Conservation (phyloP, 2,888 invertebrate genomes). For the Apoda limacodes region DNA sequence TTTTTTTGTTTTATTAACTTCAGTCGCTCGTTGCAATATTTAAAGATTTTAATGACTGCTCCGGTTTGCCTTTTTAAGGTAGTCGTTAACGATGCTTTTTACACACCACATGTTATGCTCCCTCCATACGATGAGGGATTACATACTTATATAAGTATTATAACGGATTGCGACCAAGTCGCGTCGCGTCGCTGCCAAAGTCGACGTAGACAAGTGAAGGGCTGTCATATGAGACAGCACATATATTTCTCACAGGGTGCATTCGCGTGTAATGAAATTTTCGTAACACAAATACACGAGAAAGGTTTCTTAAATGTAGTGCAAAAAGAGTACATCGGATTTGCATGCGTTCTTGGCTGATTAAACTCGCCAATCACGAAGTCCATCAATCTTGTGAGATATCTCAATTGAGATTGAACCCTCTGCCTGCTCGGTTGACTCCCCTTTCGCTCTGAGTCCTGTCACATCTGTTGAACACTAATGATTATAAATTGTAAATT, state of each 20-base stretch:
- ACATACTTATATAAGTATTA: no score
- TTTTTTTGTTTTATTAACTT: no score
- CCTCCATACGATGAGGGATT: conserved; percentile 46
- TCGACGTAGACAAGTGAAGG: conserved; percentile 48
- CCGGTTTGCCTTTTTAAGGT: conserved; percentile 65
- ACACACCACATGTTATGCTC: conserved; percentile 51
- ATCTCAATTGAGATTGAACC: conserved; percentile 58
- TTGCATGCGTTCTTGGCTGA: conserved; percentile 46
- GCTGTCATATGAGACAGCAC: conserved; percentile 53
- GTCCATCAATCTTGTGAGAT: conserved; percentile 61
- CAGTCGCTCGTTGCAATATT: conserved; percentile 59
- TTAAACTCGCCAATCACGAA: conserved; percentile 51
- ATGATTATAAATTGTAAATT: conserved; percentile 61
- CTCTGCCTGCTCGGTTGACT: conserved; percentile 24
- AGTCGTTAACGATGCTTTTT: conserved; percentile 66
- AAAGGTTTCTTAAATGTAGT: conserved; percentile 30
- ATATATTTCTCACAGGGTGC: conserved; percentile 50
- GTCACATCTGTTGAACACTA: conserved; percentile 43
- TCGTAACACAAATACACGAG: conserved; percentile 31
- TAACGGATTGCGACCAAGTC: no score
- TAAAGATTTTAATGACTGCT: conserved; percentile 63
- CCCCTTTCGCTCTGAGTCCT: conserved; percentile 25
- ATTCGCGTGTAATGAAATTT: conserved; percentile 47
- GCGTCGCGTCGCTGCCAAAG: no score
- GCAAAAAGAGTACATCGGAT: conserved; percentile 38